These are phyloP conservation scores for Bovichtus variegatus DNA, from an alignment of 2,797 vertebrate genomes.

Conservation along the genomic window DNA sequence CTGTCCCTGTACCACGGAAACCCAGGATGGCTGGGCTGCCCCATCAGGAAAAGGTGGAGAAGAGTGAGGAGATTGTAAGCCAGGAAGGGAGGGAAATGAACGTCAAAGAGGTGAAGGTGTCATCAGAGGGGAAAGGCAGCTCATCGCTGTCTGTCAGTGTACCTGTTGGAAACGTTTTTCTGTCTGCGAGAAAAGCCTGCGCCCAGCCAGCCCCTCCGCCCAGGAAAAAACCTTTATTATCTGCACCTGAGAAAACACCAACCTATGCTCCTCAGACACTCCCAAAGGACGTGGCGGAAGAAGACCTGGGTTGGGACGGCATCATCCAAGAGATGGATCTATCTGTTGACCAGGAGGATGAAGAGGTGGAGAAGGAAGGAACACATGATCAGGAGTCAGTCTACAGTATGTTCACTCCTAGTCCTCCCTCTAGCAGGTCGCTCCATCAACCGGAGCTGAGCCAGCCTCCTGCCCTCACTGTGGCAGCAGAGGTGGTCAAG, in stretches of 20 bases:
- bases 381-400: constrained; percentile 3
- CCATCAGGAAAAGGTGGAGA: constrained; percentile 85
- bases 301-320: constrained; percentile 62
- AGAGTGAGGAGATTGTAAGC: constrained; percentile 35
- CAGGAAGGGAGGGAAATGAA: constrained; percentile 68
- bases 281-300: constrained; percentile 55
- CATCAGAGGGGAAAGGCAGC: constrained; percentile 74
- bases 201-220: constrained; percentile 64
- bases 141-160: constrained; percentile 77
- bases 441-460: constrained; percentile 81
- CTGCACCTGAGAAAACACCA: constrained; percentile 50
- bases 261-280: constrained; percentile 10
- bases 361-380: constrained; percentile 27
- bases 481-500: constrained; percentile 67
- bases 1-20: constrained; percentile 87
- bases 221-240: constrained; percentile 70
- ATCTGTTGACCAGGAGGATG: constrained; percentile 57
- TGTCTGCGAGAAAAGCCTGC: constrained; percentile 40
- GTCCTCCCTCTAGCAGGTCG: constrained; percentile 62
- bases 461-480: constrained; percentile 64
- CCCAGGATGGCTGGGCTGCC: constrained; percentile 71
- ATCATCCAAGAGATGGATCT: constrained; percentile 57
- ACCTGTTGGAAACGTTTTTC: constrained; percentile 54
- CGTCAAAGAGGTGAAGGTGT: constrained; percentile 69
- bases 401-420: constrained; percentile 5